These are phyloP conservation scores for Euglossa dilemma DNA, from an alignment of 1,140 invertebrate species.

Conservation along the genomic window DNA sequence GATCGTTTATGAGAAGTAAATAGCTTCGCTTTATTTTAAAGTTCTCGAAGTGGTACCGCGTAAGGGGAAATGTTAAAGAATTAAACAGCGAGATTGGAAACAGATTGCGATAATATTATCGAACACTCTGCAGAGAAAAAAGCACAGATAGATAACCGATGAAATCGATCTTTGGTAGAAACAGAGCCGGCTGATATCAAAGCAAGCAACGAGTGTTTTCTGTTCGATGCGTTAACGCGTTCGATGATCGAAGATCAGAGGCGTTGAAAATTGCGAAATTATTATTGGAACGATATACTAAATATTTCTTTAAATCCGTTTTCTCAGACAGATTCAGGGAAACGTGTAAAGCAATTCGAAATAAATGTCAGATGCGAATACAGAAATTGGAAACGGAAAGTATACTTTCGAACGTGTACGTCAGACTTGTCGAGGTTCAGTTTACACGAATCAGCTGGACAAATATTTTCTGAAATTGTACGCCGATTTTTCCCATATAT, in stretches of 20 bases:
- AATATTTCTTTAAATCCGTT: not conserved
- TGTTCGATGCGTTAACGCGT: too few species aligned
- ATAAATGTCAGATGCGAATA: not conserved
- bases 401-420: not conserved
- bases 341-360: not conserved
- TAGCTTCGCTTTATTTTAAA: too few species aligned
- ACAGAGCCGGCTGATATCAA: not conserved
- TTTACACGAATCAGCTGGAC: not conserved
- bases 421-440: not conserved
- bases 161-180: not conserved
- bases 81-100: not conserved
- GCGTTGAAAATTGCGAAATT: not conserved
- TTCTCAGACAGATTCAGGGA: not conserved
- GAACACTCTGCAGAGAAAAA: not conserved
- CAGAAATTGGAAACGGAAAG: not conserved
- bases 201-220: too few species aligned
- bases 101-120: not conserved
- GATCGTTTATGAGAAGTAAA: too few species aligned
- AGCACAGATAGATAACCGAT: not conserved
- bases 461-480: not conserved
- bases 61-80: not conserved
- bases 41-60: too few species aligned
- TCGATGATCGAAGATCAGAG: not conserved
- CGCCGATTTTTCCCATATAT: constrained; percentile 5
- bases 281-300: not conserved